Base-by-base conservation (phyloP, 2,888 invertebrate species). In the Petrophora chlorosata region DNA sequence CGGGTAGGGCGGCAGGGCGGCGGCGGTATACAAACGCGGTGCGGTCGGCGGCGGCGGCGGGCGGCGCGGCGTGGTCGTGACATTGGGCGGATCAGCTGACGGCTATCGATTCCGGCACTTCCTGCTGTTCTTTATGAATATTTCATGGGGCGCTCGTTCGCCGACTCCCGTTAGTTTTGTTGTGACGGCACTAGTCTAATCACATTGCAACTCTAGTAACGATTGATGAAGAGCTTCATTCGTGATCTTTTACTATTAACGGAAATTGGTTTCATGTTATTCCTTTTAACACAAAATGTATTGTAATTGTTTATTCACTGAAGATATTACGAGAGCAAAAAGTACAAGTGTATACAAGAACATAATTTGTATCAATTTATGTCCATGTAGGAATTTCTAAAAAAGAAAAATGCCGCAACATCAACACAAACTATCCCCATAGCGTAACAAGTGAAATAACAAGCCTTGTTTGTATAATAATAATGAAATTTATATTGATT, bases 41-140 rank as follows among this genome's bases (percentile, higher is more conserved):
- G 8, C 25, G 10, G 7, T 10, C 25, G 25, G 19, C 19, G 2
- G 19, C 19, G 19, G 25, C 36, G 40, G 29, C 35, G 43, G 51
- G 63, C 63, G 66, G 62, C 61, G 57, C 48, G 67, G 60, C 59
- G 71, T 70, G 85, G 69, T 83, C 88, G 76, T 89, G 89, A 90
- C 89, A 90, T 90, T 88, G 88, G 86, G 80, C 72, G 79, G 79
- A 89, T 82, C 89, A 88, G 88, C 88, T 88, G 88, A 83, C 74
- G 67, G 62, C 62, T 82, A 88, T 88, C 89, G 88, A 89, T 90
- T 82, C 70, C 61, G 61, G 55, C 68, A 82, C 82, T 85, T 86
- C 85, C 85, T 84, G 75, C 67, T 77, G 74, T 76, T 73, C 80
- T 72, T 75, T 79, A 85, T 86, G 84, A 86, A 85, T 86, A 78